Evolutionary conservation across 1,140 invertebrate species (phyloP).

Genomic region (Coelopa frigida): DNA sequence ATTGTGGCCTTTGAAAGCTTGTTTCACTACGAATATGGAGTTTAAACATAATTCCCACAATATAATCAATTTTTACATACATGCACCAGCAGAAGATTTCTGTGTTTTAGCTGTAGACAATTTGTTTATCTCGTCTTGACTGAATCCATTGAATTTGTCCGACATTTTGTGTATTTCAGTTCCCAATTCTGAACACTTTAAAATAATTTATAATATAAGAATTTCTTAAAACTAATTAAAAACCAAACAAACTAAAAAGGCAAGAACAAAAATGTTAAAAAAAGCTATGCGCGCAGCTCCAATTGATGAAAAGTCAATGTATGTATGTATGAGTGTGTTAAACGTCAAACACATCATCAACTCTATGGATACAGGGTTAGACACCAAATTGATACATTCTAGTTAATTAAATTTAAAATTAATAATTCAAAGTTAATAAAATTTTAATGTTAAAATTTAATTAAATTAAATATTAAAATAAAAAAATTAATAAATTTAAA

Average conservation of each 20-base stretch:
- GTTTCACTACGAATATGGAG: conserved; percentile 18
- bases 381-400: too few species aligned
- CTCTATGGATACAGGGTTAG: too few species aligned
- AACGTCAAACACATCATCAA: too few species aligned
- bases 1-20: conserved; percentile 27
- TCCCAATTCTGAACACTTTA: neutral
- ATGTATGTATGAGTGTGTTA: too few species aligned
- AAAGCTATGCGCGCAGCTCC: too few species aligned
- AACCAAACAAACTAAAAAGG: conserved; percentile 1
- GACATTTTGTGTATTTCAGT: conserved; percentile 25
- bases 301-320: too few species aligned
- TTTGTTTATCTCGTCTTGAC: conserved; percentile 45
- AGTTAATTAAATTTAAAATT: too few species aligned
- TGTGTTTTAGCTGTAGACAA: conserved; percentile 25
- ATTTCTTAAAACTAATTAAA: conserved; percentile 3
- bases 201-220: conserved; percentile 6
- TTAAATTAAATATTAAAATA: too few species aligned
- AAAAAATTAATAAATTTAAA: too few species aligned
- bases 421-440: too few species aligned
- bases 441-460: too few species aligned
- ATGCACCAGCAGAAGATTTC: conserved; percentile 18
- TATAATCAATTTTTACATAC: conserved; percentile 19
- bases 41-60: conserved; percentile 5
- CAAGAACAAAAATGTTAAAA: conserved; percentile 9
- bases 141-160: conserved; percentile 45